These are phyloP conservation scores for Mellilla xanthometata DNA, from an alignment of 2,888 invertebrate genomes.

Conservation along the genomic window DNA sequence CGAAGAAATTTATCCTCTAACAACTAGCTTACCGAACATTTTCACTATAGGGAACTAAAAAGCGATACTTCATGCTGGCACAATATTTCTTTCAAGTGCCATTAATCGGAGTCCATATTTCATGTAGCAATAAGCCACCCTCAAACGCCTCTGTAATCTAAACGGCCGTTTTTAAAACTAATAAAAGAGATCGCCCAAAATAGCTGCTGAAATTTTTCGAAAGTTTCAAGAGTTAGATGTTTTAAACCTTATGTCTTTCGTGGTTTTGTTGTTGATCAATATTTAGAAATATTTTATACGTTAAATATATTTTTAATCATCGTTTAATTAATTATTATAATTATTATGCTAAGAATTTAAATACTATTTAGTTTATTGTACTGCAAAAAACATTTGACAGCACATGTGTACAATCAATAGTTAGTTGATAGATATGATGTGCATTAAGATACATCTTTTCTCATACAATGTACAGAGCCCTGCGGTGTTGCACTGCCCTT, in stretches of 20 bases:
- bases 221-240: constrained; percentile 38
- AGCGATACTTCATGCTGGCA: constrained; percentile 48
- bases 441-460: constrained; percentile 65
- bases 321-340: too few relatives aligned
- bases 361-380: too few relatives aligned
- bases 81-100: constrained; percentile 55
- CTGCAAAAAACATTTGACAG: too few relatives aligned
- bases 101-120: constrained; percentile 71
- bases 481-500: constrained; percentile 75
- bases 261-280: too few relatives aligned
- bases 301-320: too few relatives aligned
- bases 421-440: too few relatives aligned
- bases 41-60: constrained; percentile 29
- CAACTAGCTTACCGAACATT: constrained; percentile 13
- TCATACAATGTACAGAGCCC: constrained; percentile 56
- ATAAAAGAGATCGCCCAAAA: constrained; percentile 79
- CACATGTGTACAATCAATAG: too few relatives aligned
- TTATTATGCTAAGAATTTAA: too few relatives aligned
- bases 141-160: constrained; percentile 71
- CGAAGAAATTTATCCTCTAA: constrained; percentile 4
- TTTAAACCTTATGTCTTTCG: too few relatives aligned
- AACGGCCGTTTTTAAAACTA: constrained; percentile 81
- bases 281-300: too few relatives aligned
- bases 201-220: constrained; percentile 77
- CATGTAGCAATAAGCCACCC: constrained; percentile 71